A percentile compares a stretch with the other conserved stretches of the same genome.
Conservation (phyloP, 2,113 vertebrate species). For the Lophotis ruficrista region DNA sequence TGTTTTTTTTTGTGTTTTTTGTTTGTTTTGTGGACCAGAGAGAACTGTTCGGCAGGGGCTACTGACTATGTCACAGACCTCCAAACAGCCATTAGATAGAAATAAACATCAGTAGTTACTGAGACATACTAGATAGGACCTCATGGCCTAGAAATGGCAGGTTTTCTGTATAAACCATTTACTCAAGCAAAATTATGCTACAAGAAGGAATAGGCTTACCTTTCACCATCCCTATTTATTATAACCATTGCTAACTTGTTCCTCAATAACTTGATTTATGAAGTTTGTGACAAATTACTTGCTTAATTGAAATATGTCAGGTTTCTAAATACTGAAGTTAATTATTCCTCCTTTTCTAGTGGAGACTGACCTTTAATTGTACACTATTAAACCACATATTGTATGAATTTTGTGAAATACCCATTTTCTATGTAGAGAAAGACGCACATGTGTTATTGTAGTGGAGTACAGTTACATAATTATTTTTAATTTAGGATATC, state of each 20-base stretch:
- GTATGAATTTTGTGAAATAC: constrained; percentile 62
- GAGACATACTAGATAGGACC: not conserved
- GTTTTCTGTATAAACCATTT: not conserved
- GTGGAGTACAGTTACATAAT: constrained; percentile 80
- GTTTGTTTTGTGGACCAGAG: not conserved
- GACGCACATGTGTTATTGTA: constrained; percentile 70
- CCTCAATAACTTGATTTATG: constrained; percentile 33
- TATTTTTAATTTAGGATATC: constrained; percentile 81
- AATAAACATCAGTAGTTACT: not conserved
- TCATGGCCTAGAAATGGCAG: not conserved
- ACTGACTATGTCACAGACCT: not conserved
- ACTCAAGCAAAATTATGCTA: not conserved
- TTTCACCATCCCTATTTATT: constrained; percentile 35
- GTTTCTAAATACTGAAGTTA: constrained; percentile 53
- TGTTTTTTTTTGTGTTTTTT: not conserved
- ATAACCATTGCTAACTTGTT: constrained; percentile 8
- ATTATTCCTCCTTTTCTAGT: constrained; percentile 62
- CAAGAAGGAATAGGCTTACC: not conserved
- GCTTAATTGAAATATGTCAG: constrained; percentile 64
- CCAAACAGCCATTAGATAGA: not conserved
- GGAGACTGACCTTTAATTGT: constrained; percentile 64
- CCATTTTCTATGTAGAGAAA: constrained; percentile 71
- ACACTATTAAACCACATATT: constrained; percentile 70
- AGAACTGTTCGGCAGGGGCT: not conserved
- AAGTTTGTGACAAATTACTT: constrained; percentile 54